Conservation (phyloP, 2,113 vertebrate species). For the Pomatostomus ruficeps region DNA sequence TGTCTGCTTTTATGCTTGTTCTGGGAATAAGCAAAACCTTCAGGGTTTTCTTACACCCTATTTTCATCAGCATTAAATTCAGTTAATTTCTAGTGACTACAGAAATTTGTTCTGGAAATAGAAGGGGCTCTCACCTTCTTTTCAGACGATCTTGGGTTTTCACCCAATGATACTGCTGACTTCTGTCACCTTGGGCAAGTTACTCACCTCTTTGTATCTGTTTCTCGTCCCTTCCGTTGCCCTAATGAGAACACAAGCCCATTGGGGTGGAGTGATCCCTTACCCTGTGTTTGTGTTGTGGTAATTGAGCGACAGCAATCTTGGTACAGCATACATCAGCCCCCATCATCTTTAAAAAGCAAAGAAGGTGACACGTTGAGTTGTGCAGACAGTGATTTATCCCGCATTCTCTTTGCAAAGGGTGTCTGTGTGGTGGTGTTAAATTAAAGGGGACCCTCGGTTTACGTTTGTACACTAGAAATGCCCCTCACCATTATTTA, state of each 20-base stretch:
- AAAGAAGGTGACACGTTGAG: not conserved
- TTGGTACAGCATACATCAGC: not conserved
- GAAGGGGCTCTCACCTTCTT: not conserved
- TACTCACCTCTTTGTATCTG: slow-evolving; percentile 61
- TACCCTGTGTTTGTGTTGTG: slow-evolving; percentile 35
- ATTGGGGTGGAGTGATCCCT: not conserved
- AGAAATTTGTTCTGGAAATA: not conserved
- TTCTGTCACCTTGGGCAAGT: slow-evolving; percentile 61
- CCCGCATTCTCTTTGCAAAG: not conserved
- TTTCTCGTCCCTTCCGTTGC: slow-evolving; percentile 37
- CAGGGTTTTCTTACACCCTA: not conserved
- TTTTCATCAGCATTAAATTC: not conserved
- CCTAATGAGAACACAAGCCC: not conserved
- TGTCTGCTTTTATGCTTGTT: not conserved
- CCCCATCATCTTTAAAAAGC: not conserved
- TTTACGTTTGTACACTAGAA: not conserved
- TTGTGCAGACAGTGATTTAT: not conserved
- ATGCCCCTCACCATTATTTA: not conserved
- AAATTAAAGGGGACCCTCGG: not conserved
- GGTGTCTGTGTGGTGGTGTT: not conserved
- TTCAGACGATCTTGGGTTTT: not conserved
- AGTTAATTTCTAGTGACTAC: not conserved
- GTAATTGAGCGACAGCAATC: not conserved
- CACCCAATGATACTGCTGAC: not conserved
- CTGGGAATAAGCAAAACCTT: not conserved